phyloP scores from a whole-genome alignment of 1,140 invertebrate genomes.

The Palaemon carinicauda region DNA sequence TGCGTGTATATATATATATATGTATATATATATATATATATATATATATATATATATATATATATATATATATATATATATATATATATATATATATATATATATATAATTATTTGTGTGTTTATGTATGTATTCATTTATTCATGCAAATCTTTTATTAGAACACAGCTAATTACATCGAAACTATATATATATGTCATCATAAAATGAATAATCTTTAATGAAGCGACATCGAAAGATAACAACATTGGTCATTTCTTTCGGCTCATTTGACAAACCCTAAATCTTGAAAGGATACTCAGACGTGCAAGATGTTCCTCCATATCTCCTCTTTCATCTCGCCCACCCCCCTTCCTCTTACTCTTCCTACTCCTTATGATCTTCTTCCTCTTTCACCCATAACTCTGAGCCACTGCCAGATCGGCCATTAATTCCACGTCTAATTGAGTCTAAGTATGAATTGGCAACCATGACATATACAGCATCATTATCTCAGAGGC shows the following conservation, averaged over 20 bases:
- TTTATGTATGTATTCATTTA: neutral
- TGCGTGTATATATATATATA: neutral
- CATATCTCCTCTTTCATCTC: neutral
- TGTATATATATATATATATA: neutral
- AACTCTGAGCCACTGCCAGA: neutral
- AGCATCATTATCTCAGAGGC: neutral
- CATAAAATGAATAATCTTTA: too few relatives aligned
- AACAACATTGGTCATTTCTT: too few relatives aligned
- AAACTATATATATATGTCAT: too few relatives aligned
- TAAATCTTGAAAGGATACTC: too few relatives aligned
- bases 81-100: constrained; percentile 3
- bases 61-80: constrained; percentile 4
- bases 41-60: constrained; percentile 9
- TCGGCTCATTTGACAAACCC: too few relatives aligned
- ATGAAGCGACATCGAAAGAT: too few relatives aligned
- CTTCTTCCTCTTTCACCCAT: too few relatives aligned
- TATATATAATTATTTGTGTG: neutral
- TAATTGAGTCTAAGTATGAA: too few relatives aligned
- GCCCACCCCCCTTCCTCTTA: neutral
- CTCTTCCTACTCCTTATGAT: neutral
- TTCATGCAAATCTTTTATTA: too few relatives aligned
- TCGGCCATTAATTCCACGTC: too few relatives aligned
- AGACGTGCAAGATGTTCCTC: too few relatives aligned
- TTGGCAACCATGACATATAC: neutral
- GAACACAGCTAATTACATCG: too few relatives aligned